A percentile compares a stretch with the other conserved stretches of the same genome.
Evolutionary conservation across 2,888 invertebrate genomes (phyloP).

Genomic region (Eupithecia tripunctaria): DNA sequence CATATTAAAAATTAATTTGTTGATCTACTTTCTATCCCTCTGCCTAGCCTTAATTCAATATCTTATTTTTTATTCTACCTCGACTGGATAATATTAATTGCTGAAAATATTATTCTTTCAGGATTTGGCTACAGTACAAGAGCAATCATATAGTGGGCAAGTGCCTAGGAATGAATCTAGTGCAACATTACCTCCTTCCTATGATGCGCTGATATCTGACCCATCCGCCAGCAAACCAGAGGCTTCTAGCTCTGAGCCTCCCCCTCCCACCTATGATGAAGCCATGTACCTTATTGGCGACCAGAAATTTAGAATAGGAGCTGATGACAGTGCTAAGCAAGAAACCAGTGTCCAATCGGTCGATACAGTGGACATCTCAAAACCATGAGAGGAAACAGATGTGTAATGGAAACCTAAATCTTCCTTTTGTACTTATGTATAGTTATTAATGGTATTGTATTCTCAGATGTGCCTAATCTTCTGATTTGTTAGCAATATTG

Average conservation of each 20-base stretch:
- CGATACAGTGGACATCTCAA: constrained; percentile 64
- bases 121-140: constrained; percentile 85
- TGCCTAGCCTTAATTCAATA: not conserved
- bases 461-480: constrained; percentile 80
- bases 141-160: constrained; percentile 81
- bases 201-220: constrained; percentile 84
- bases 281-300: constrained; percentile 84
- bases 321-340: constrained; percentile 69
- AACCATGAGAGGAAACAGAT: constrained; percentile 67
- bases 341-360: constrained; percentile 68
- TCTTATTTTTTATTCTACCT: not conserved
- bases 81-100: not conserved
- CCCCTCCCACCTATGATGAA: constrained; percentile 87
- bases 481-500: constrained; percentile 71
- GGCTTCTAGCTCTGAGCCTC: constrained; percentile 81
- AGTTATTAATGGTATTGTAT: constrained; percentile 70
- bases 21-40: not conserved
- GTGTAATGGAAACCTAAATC: constrained; percentile 73
- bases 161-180: constrained; percentile 84
- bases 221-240: constrained; percentile 72
- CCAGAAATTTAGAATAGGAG: constrained; percentile 68
- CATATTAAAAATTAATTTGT: not conserved
- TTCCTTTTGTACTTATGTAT: constrained; percentile 80
- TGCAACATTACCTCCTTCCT: constrained; percentile 85
- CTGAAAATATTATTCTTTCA: constrained; percentile 59